phyloP scores from a whole-genome alignment of 2,888 invertebrate species.

The Dione juno region DNA sequence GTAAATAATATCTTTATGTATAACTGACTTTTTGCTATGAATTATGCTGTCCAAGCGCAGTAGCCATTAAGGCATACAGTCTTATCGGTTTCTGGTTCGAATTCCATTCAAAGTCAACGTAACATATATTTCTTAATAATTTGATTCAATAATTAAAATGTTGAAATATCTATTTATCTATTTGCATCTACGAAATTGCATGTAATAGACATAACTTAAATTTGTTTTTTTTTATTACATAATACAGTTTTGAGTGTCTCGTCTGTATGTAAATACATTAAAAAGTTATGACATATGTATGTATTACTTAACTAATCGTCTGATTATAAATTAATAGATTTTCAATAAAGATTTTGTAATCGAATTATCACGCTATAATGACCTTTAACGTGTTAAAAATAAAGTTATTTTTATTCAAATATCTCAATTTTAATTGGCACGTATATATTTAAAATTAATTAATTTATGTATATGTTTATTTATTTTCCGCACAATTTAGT shows the following conservation, averaged over 20 bases:
- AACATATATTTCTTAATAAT: too few relatives aligned
- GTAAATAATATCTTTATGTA: too few relatives aligned
- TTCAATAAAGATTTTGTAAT: conserved; percentile 10
- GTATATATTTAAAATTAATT: too few relatives aligned
- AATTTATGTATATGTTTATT: too few relatives aligned
- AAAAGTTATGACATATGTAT: conserved; percentile 1
- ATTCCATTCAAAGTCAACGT: too few relatives aligned
- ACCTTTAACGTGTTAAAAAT: neutral
- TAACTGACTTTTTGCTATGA: too few relatives aligned
- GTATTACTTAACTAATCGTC: neutral
- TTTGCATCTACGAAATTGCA: neutral
- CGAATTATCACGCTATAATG: neutral
- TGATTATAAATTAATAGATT: conserved; percentile 18
- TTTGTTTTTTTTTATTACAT: conserved; percentile 8
- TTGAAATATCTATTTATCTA: neutral
- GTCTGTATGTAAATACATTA: neutral
- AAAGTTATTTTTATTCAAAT: neutral
- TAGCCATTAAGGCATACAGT: too few relatives aligned
- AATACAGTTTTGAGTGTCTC: neutral
- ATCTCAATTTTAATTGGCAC: neutral
- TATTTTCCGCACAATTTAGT: too few relatives aligned
- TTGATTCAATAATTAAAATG: too few relatives aligned
- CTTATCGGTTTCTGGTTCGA: too few relatives aligned
- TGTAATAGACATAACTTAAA: neutral
- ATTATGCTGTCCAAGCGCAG: too few relatives aligned